Base-by-base conservation (phyloP, 2,797 vertebrate genomes). In the Acanthis flammea region DNA sequence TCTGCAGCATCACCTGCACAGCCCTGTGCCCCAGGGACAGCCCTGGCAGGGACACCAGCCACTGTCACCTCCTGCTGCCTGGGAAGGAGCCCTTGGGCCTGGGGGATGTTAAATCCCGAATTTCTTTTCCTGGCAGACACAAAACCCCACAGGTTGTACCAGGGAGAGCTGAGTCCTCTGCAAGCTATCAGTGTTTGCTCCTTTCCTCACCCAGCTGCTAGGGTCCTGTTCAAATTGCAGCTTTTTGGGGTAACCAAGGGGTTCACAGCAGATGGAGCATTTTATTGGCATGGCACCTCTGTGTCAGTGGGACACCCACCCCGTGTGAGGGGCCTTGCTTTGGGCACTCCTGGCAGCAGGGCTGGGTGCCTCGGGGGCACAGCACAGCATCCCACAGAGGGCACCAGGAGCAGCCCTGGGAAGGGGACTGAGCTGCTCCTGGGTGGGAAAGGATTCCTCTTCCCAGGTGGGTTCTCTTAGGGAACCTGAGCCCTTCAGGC, bases 91-190 rank as follows among this genome's bases (percentile, higher is more conserved):
- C 15, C 0, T 0, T 5, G 63, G 25, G 8, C 14, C 2, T 6
- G 3, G 4, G 4, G 3, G 1, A 6, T 31, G n/a, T 27, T 2
- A 24, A 71, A 63, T 14, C 14, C 10, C 1, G 2, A 0, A 12
- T 79, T 70, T 24, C 10, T 33, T 45, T 55, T 25, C 2, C 1
- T 11, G 17, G 31, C 11, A 55, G 55, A 19, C 24, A 8, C 19
- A 3, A 6, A n/a, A 3, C 1, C 4, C 22, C 1, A 5, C 2
- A 4, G 4, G 10, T 5, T 8, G 21, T 9, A 13, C 7, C 27
- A 9, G 21, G 24, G 7, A 8, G 42, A 70, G 25, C 30, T 67
- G 27, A 30, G 5, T 5, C 47, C 47, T 51, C 37, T 16, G 0
- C 37, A 42, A 23, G 28, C 6, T 23, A 13, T 3, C 31, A 12